Evolutionary conservation across 2,888 invertebrate species (phyloP).

Genomic region (Miltochrista miniata): DNA sequence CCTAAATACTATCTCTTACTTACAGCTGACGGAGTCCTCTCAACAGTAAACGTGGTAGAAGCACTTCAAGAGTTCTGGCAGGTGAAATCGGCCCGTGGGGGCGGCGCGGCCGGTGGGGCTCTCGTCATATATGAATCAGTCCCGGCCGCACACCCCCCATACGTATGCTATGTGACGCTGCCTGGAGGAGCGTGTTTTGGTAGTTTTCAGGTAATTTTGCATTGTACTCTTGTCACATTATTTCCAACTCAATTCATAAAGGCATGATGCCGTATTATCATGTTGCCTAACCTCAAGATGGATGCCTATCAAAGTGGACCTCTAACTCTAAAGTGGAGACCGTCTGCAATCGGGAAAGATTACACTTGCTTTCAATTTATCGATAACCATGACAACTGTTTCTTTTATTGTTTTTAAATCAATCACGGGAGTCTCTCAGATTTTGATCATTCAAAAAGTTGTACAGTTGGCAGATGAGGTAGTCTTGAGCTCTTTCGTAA

Average conservation of each 20-base stretch:
- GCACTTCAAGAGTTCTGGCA: conserved; percentile 99
- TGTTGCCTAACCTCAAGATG: too few species aligned
- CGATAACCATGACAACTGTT: too few species aligned
- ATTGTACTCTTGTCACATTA: not conserved
- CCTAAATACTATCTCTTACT: not conserved
- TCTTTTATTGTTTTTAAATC: too few species aligned
- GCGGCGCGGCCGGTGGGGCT: conserved; percentile 89
- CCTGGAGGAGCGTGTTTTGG: conserved; percentile 98
- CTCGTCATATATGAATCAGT: conserved; percentile 98
- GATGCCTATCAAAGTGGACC: too few species aligned
- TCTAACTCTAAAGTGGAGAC: too few species aligned
- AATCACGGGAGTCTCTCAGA: too few species aligned
- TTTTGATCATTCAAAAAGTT: too few species aligned
- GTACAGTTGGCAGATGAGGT: too few species aligned
- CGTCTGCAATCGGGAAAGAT: too few species aligned
- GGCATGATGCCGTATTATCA: too few species aligned
- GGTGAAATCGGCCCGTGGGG: conserved; percentile 95
- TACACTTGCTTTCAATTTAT: too few species aligned
- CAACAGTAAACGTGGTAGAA: conserved; percentile 96
- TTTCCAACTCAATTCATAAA: not conserved
- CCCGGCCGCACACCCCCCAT: conserved; percentile 94
- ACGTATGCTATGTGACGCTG: conserved; percentile 96
- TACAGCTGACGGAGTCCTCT: conserved; percentile 74
- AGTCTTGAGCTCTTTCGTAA: too few species aligned
- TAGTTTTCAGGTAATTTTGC: conserved; percentile 91